phyloP scores from a whole-genome alignment of 2,888 invertebrate species.

The Noctua janthe region DNA sequence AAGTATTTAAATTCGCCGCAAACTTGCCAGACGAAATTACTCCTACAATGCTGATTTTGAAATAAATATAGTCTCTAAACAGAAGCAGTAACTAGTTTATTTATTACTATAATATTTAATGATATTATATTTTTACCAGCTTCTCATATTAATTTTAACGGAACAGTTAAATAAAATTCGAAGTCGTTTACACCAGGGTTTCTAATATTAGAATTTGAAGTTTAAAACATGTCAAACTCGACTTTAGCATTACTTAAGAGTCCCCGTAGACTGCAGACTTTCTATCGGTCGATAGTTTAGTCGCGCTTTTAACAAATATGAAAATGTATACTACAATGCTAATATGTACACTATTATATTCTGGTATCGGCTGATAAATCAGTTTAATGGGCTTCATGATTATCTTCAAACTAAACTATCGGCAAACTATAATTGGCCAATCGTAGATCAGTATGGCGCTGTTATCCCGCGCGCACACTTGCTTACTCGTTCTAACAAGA shows the following conservation, averaged over 20 bases:
- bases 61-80: not conserved
- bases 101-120: not conserved
- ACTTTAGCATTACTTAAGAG: not conserved
- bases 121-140: not conserved
- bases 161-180: not conserved
- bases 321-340: no score
- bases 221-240: not conserved
- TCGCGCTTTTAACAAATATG: no score
- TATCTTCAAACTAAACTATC: not conserved
- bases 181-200: not conserved
- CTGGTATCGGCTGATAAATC: not conserved
- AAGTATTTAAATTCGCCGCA: not conserved
- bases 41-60: not conserved
- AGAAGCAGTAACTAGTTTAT: not conserved
- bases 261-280: no score
- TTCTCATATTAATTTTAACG: not conserved
- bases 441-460: no score
- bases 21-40: conserved; percentile 12
- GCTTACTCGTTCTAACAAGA: no score
- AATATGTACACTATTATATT: no score
- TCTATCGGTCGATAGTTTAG: no score
- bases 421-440: not conserved
- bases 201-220: not conserved
- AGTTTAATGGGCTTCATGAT: not conserved
- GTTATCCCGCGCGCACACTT: no score